phyloP scores from a whole-genome alignment of 2,797 vertebrate genomes.

The Chaetodon trifasciatus region DNA sequence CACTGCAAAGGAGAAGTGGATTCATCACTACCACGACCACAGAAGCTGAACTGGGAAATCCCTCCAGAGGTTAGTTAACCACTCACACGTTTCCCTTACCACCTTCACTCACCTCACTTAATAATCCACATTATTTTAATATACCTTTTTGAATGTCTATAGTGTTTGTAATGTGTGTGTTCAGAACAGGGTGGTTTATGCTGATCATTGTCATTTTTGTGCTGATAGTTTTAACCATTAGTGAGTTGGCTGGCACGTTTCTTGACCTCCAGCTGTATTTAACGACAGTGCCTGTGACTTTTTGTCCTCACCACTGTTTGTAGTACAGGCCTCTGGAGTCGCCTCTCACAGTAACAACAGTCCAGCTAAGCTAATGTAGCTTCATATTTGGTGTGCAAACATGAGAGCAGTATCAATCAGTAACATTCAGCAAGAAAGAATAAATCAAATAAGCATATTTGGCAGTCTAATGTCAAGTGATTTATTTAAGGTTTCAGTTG shows the following conservation, averaged over 20 bases:
- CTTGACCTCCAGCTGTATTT: too few relatives aligned
- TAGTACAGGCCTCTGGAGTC: background rate
- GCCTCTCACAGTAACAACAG: background rate
- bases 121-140: background rate
- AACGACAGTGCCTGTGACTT: too few relatives aligned
- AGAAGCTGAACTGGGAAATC: conserved; percentile 91
- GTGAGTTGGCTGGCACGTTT: too few relatives aligned
- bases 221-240: too few relatives aligned
- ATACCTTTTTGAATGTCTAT: too few relatives aligned
- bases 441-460: background rate
- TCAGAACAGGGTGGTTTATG: too few relatives aligned
- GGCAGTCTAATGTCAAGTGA: background rate
- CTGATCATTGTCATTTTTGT: background rate
- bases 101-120: background rate
- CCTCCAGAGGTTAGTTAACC: conserved; percentile 82
- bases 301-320: too few relatives aligned
- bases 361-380: background rate
- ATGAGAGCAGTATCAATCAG: background rate
- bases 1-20: conserved; percentile 91
- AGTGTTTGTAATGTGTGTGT: too few relatives aligned
- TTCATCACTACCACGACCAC: conserved; percentile 83
- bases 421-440: background rate
- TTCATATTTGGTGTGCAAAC: background rate
- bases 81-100: background rate
- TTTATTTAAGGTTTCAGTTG: conserved; percentile 1